These are phyloP conservation scores for Trissolcus basalis DNA, from an alignment of 1,140 invertebrate species.

Conservation along the genomic window DNA sequence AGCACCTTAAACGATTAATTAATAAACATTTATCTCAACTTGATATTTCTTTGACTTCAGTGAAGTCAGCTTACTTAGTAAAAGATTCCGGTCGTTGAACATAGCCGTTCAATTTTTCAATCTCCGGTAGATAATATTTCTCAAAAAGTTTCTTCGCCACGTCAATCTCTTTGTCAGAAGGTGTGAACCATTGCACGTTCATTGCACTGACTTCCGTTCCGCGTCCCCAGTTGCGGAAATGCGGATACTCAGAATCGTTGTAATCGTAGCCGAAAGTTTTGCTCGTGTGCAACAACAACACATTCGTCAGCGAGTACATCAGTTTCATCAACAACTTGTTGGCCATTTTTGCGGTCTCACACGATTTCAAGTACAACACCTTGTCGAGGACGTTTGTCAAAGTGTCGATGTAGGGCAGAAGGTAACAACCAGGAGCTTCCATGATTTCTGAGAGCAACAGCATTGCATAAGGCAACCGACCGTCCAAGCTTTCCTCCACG, in stretches of 20 bases:
- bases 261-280: slow-evolving; percentile 79
- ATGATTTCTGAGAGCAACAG: slow-evolving; percentile 85
- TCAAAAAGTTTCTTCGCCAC: slow-evolving; percentile 81
- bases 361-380: slow-evolving; percentile 80
- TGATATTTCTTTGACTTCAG: slow-evolving; percentile 8
- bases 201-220: slow-evolving; percentile 81
- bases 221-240: slow-evolving; percentile 90
- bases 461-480: slow-evolving; percentile 87
- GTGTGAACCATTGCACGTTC: slow-evolving; percentile 86
- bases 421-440: slow-evolving; percentile 78
- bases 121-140: slow-evolving; percentile 79
- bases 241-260: slow-evolving; percentile 83
- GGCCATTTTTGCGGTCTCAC: slow-evolving; percentile 79
- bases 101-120: slow-evolving; percentile 77
- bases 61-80: slow-evolving; percentile 59
- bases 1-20: too few relatives aligned
- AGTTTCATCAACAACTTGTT: slow-evolving; percentile 75
- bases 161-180: slow-evolving; percentile 82
- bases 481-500: slow-evolving; percentile 86
- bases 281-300: slow-evolving; percentile 81
- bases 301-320: slow-evolving; percentile 78
- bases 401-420: slow-evolving; percentile 80
- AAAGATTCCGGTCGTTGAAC: slow-evolving; percentile 67
- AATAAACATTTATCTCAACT: slow-evolving; percentile 7
- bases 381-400: slow-evolving; percentile 80